Evolutionary conservation across 2,797 vertebrate genomes (phyloP).

Genomic region (Cossypha niveicapilla): DNA sequence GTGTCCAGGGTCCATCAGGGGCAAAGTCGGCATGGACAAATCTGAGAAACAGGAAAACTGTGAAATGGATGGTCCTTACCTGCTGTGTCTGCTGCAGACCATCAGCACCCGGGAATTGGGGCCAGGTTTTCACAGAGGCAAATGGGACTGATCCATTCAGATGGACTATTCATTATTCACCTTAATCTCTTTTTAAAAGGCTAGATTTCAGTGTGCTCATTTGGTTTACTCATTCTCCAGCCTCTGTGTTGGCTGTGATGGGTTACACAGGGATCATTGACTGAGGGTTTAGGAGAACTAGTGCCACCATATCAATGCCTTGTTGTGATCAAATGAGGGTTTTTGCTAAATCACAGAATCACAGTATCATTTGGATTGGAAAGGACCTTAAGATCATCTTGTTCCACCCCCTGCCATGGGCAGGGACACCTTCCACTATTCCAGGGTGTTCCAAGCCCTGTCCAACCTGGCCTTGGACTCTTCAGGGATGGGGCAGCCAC

Average conservation of each 20-base stretch:
- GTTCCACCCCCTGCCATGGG: not conserved
- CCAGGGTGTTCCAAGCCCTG: not conserved
- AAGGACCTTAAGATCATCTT: not conserved
- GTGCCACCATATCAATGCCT: not conserved
- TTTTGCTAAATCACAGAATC: not conserved
- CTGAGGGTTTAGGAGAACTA: not conserved
- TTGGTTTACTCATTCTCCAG: not conserved
- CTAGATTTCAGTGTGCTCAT: not conserved
- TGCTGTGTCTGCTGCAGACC: not conserved
- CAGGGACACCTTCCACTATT: not conserved
- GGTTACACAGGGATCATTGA: not conserved
- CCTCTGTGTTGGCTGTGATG: not conserved
- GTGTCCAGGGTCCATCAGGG: not conserved
- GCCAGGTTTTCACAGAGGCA: not conserved
- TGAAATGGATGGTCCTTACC: not conserved
- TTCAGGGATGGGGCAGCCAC: not conserved
- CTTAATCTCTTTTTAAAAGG: not conserved
- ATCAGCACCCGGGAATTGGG: not conserved
- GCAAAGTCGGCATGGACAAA: not conserved
- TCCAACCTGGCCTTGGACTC: not conserved
- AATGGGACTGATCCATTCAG: not conserved
- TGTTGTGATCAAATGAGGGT: not conserved
- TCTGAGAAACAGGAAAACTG: not conserved
- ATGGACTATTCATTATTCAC: not conserved
- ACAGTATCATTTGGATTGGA: not conserved